Conservation (phyloP, 2,113 vertebrate genomes). For the Coptodon bakossiorum region DNA sequence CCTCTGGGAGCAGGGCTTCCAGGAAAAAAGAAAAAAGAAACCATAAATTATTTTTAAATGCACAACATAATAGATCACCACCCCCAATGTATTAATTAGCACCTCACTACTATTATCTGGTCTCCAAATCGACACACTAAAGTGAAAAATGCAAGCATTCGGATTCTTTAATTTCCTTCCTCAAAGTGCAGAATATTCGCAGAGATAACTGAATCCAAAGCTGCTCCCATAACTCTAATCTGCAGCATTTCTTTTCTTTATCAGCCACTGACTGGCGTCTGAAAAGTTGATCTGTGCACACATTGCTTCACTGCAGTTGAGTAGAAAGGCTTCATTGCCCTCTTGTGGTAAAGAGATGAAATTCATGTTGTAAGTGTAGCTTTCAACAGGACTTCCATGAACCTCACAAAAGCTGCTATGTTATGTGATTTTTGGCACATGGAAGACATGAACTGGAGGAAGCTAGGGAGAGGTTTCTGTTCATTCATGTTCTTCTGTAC, state of each 20-base stretch:
- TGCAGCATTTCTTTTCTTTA: background rate
- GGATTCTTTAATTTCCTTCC: background rate
- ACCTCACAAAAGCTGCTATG: background rate
- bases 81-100: background rate
- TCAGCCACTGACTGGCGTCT: constrained; percentile 11
- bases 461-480: background rate
- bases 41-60: background rate
- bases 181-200: background rate
- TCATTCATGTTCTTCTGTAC: background rate
- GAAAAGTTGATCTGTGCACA: background rate
- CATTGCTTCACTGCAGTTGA: background rate
- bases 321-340: constrained; percentile 61
- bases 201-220: background rate
- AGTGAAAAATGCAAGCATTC: background rate
- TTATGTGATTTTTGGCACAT: background rate
- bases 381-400: background rate
- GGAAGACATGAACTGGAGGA: background rate
- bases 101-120: background rate
- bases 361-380: background rate
- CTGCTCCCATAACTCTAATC: constrained; percentile 17
- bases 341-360: constrained; percentile 51
- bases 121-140: constrained; percentile 6
- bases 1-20: background rate
- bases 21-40: background rate
- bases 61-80: background rate